A percentile compares a stretch with the other conserved stretches of the same genome.
phyloP scores from a whole-genome alignment of 2,113 vertebrate genomes.

The Bufo gargarizans region DNA sequence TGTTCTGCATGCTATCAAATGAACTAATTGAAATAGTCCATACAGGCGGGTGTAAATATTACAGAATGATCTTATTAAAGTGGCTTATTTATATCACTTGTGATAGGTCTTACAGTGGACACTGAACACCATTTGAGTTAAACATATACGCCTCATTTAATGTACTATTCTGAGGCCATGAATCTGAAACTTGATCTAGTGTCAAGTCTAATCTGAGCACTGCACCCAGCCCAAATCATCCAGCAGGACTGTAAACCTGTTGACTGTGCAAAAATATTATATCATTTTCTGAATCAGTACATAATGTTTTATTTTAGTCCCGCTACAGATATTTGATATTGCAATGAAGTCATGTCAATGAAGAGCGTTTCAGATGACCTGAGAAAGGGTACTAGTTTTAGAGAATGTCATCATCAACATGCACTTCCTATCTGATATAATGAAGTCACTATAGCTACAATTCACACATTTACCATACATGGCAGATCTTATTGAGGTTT shows the following conservation, averaged over 20 bases:
- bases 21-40: not conserved
- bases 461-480: not conserved
- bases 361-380: not conserved
- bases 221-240: not conserved
- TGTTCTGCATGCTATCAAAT: not conserved
- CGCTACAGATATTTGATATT: not conserved
- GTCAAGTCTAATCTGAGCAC: slow-evolving; percentile 1
- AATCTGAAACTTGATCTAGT: slow-evolving; percentile 21
- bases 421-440: not conserved
- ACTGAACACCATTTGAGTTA: not conserved
- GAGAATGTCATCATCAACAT: not conserved
- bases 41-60: not conserved
- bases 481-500: not conserved
- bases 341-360: not conserved
- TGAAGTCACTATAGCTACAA: not conserved
- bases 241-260: not conserved
- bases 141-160: slow-evolving; percentile 8
- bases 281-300: not conserved
- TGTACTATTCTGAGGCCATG: slow-evolving; percentile 25
- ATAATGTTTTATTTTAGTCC: not conserved
- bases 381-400: not conserved
- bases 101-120: not conserved
- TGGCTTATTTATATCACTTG: slow-evolving; percentile 1
- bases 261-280: not conserved
- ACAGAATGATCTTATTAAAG: not conserved